These are phyloP conservation scores for Brachyalestes nurse DNA, from an alignment of 2,797 vertebrate species.

Conservation along the genomic window DNA sequence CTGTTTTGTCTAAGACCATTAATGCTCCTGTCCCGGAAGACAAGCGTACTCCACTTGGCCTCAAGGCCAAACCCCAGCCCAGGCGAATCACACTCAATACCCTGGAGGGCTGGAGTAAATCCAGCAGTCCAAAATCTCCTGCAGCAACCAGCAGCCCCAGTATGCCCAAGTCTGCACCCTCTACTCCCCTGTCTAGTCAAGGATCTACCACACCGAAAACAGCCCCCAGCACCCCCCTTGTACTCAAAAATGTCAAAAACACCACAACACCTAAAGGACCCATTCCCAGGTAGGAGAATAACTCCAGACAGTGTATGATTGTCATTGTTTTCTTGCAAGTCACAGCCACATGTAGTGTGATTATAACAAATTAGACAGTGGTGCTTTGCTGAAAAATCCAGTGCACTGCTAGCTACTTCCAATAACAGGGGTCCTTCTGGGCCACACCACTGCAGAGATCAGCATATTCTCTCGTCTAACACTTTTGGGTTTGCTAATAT, in stretches of 20 bases:
- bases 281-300: slow-evolving; percentile 83
- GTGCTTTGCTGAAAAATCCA: too few relatives aligned
- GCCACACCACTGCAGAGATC: too few relatives aligned
- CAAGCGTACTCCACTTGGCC: slow-evolving; percentile 72
- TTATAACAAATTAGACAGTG: too few relatives aligned
- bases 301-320: background rate
- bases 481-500: too few relatives aligned
- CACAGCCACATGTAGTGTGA: too few relatives aligned
- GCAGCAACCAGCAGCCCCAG: slow-evolving; percentile 62
- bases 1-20: slow-evolving; percentile 53
- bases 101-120: slow-evolving; percentile 89
- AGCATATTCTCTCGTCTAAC: too few relatives aligned
- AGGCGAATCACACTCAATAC: slow-evolving; percentile 93
- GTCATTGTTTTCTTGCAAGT: too few relatives aligned
- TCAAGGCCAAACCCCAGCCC: slow-evolving; percentile 78
- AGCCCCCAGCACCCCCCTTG: slow-evolving; percentile 55
- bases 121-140: slow-evolving; percentile 67
- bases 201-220: slow-evolving; percentile 46
- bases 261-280: slow-evolving; percentile 71
- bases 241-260: slow-evolving; percentile 65
- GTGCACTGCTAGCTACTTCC: too few relatives aligned
- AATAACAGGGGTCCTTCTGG: too few relatives aligned
- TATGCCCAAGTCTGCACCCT: slow-evolving; percentile 64
- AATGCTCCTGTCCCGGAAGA: slow-evolving; percentile 74
- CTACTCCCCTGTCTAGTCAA: slow-evolving; percentile 48